These are phyloP conservation scores for Cetoscarus ocellatus DNA, from an alignment of 2,797 vertebrate genomes.

Conservation along the genomic window DNA sequence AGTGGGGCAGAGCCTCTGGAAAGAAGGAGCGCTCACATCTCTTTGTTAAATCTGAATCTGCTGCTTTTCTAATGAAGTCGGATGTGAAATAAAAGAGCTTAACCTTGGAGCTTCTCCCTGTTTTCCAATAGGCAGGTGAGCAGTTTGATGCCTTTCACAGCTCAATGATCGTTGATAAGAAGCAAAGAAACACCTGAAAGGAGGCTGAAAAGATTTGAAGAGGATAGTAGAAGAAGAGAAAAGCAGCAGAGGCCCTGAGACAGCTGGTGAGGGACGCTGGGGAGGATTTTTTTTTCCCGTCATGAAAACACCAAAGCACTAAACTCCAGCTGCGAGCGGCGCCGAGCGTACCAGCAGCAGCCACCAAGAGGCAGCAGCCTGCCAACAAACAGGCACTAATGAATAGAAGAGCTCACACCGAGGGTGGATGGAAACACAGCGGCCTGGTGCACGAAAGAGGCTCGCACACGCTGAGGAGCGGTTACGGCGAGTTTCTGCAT, in stretches of 20 bases:
- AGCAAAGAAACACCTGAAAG: slow-evolving; percentile 24
- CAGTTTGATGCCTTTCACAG: not conserved
- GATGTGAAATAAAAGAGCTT: not conserved
- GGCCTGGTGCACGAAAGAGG: slow-evolving; percentile 29
- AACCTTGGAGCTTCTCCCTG: not conserved
- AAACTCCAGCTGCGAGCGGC: slow-evolving; percentile 56
- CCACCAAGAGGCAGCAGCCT: slow-evolving; percentile 67
- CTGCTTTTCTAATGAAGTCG: not conserved
- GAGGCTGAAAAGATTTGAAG: not conserved
- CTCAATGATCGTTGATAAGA: slow-evolving; percentile 3
- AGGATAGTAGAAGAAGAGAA: slow-evolving; percentile 39
- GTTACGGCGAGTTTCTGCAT: slow-evolving; percentile 25
- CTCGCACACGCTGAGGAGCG: slow-evolving; percentile 14
- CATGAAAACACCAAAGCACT: slow-evolving; percentile 52
- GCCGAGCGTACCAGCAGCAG: slow-evolving; percentile 37
- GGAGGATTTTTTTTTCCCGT: slow-evolving; percentile 34
- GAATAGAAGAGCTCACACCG: slow-evolving; percentile 41
- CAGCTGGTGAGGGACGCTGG: slow-evolving; percentile 65
- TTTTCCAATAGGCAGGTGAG: not conserved
- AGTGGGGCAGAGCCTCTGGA: not conserved
- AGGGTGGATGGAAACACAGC: slow-evolving; percentile 18
- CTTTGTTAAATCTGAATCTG: not conserved
- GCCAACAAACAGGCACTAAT: slow-evolving; percentile 59
- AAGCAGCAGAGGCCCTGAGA: slow-evolving; percentile 50
- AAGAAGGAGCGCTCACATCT: not conserved